Conservation (phyloP, 2,888 invertebrate genomes). For the Smittia sp. region DNA sequence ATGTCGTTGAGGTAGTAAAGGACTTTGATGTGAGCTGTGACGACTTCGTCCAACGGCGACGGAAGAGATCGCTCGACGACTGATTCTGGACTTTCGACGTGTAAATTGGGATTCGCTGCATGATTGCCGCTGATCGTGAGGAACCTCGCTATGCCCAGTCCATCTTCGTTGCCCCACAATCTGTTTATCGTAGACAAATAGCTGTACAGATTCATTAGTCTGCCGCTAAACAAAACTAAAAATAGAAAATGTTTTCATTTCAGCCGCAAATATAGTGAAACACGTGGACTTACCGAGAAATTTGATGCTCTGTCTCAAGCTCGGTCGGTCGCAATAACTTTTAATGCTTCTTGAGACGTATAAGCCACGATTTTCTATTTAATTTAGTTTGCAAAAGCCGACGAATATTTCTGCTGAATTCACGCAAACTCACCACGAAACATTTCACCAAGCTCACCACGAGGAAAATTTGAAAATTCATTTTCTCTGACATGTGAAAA, state of each 20-base stretch:
- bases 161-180: conserved; percentile 63
- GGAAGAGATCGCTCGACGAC: conserved; percentile 68
- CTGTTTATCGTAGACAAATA: conserved; percentile 57
- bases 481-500: no score
- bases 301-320: background rate
- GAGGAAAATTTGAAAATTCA: no score
- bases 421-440: no score
- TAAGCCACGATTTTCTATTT: no score
- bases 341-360: background rate
- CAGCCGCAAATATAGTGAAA: background rate
- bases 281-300: background rate
- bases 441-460: no score
- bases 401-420: no score
- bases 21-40: conserved; percentile 70
- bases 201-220: conserved; percentile 26
- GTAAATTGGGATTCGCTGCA: conserved; percentile 65
- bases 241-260: background rate
- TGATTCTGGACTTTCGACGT: conserved; percentile 67
- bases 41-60: conserved; percentile 72
- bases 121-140: conserved; percentile 71
- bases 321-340: background rate
- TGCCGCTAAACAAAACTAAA: background rate
- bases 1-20: conserved; percentile 54
- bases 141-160: conserved; percentile 59
- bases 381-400: background rate